Percentiles rank a stretch among this genome's conserved stretches.
Conservation (phyloP, 2,888 invertebrate genomes). For the Hemaris fuciformis region DNA sequence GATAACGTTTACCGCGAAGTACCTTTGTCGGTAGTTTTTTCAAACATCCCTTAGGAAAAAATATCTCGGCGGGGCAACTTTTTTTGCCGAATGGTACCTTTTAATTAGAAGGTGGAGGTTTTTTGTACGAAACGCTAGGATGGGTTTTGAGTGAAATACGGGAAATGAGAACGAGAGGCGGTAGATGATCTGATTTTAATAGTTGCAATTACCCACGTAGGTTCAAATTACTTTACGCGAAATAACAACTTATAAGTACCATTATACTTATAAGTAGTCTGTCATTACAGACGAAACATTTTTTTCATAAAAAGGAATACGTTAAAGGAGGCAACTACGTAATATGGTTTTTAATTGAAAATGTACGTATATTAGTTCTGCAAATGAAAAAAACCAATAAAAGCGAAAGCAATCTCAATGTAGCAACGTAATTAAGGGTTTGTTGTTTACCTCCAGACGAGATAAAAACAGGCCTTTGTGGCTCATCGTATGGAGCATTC, state of each 20-base stretch:
- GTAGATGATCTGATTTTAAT: conserved; percentile 11
- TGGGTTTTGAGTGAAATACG: neutral
- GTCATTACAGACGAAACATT: neutral
- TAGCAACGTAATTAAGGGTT: neutral
- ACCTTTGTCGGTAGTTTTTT: conserved; percentile 75
- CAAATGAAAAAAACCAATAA: neutral
- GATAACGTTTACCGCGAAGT: conserved; percentile 50
- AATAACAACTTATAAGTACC: neutral
- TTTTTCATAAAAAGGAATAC: neutral
- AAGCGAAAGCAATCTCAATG: conserved; percentile 8
- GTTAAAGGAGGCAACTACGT: neutral
- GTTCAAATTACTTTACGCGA: neutral
- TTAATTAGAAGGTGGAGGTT: conserved; percentile 64
- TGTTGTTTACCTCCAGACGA: conserved; percentile 3
- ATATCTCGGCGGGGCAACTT: conserved; percentile 56
- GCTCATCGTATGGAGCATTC: neutral
- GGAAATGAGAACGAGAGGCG: conserved; percentile 20
- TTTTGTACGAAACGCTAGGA: conserved; percentile 28
- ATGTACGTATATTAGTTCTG: neutral
- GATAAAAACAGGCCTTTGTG: neutral
- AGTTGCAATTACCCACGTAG: neutral
- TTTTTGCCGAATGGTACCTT: conserved; percentile 69
- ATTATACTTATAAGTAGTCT: too few relatives aligned
- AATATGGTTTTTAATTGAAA: neutral
- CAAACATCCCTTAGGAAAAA: conserved; percentile 51